phyloP scores from a whole-genome alignment of 2,888 invertebrate species.

The Macrosoma leucophasiata region DNA sequence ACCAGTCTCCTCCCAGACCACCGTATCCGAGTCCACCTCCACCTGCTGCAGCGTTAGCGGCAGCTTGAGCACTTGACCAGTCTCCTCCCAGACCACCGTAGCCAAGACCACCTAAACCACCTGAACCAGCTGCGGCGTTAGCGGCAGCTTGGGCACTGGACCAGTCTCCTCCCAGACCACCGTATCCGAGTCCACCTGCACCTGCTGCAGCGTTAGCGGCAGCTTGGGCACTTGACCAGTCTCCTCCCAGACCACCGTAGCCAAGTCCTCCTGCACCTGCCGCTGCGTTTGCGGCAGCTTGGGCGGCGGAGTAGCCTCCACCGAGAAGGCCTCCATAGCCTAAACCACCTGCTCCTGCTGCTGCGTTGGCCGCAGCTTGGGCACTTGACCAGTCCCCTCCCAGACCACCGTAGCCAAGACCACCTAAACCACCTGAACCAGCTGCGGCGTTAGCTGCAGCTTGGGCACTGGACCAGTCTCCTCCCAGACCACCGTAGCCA shows the following conservation, averaged over 20 bases:
- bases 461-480: conserved; percentile 10
- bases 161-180: conserved; percentile 11
- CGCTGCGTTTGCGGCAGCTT: conserved; percentile 22
- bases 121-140: conserved; percentile 12
- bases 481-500: conserved; percentile 13
- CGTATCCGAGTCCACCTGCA: conserved; percentile 12
- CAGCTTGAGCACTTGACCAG: conserved; percentile 6
- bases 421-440: conserved; percentile 10
- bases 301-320: conserved; percentile 21
- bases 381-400: conserved; percentile 6
- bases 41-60: too few species aligned
- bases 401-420: conserved; percentile 11
- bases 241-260: conserved; percentile 6
- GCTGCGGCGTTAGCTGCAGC: too few species aligned
- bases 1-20: conserved; percentile 15
- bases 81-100: conserved; percentile 8
- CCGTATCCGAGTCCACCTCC: conserved; percentile 9
- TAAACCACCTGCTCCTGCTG: conserved; percentile 13
- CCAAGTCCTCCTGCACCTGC: conserved; percentile 14
- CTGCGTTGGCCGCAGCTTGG: conserved; percentile 19
- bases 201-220: conserved; percentile 15
- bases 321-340: conserved; percentile 7
- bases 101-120: conserved; percentile 14
- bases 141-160: conserved; percentile 23
- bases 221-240: conserved; percentile 22